Conservation (phyloP, 2,888 invertebrate genomes). For the Plagodis dolabraria region DNA sequence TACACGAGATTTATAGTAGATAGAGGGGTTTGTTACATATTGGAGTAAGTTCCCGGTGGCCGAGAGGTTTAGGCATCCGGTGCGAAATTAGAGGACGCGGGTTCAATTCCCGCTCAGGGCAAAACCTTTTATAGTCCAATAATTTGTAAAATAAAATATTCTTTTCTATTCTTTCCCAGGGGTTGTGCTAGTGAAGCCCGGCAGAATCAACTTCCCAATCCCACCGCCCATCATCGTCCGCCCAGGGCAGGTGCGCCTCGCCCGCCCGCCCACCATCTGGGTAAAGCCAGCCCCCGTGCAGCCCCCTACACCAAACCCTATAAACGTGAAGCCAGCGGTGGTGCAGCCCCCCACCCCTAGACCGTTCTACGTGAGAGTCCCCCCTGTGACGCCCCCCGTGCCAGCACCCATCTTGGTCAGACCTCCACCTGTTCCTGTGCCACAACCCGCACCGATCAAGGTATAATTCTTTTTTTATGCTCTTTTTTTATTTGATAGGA, state of each 20-base stretch:
- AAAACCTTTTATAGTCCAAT: too few species aligned
- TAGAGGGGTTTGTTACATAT: too few species aligned
- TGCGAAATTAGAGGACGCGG: too few species aligned
- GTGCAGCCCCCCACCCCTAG: slow-evolving; percentile 56
- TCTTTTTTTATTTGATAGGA: too few species aligned
- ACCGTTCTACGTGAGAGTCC: slow-evolving; percentile 60
- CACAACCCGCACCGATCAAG: slow-evolving; percentile 54
- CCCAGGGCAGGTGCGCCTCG: slow-evolving; percentile 56
- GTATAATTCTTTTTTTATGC: slow-evolving; percentile 37
- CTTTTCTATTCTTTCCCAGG: slow-evolving; percentile 46
- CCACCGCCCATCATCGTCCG: slow-evolving; percentile 60
- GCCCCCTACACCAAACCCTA: slow-evolving; percentile 56
- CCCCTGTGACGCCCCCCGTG: slow-evolving; percentile 53
- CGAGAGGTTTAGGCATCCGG: too few species aligned
- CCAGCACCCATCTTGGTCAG: slow-evolving; percentile 60
- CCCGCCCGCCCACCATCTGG: slow-evolving; percentile 56
- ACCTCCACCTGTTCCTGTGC: slow-evolving; percentile 57
- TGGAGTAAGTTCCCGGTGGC: too few species aligned
- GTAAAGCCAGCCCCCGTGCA: slow-evolving; percentile 61
- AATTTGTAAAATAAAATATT: too few species aligned
- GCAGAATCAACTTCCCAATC: slow-evolving; percentile 58
- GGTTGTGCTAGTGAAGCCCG: slow-evolving; percentile 61
- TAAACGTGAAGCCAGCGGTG: slow-evolving; percentile 55
- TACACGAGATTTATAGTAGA: too few species aligned
- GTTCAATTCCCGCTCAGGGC: too few species aligned